Base-by-base conservation (phyloP, 2,888 invertebrate genomes). In the Allacma fusca region DNA sequence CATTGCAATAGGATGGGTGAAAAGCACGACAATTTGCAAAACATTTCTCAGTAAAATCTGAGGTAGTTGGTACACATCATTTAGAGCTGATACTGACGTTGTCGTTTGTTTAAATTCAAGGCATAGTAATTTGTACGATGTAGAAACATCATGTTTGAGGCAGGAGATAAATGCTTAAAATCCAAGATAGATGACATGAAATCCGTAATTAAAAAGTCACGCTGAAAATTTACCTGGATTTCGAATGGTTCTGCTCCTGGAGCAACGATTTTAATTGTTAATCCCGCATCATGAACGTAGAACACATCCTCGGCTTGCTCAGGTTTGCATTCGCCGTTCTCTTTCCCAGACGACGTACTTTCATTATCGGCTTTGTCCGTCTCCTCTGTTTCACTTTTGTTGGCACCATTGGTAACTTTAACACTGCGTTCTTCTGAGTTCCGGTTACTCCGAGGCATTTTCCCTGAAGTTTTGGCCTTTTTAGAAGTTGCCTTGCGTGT, bases 231-330 rank as follows among this genome's bases (percentile, higher is more conserved):
- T 88, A 93, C 94, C 89, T 97, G 97, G 85, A 98, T 94, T 85
- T 97, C 96, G 86, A 98, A 93, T 0, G 95, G 90, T 85, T 97
- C 97, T 13, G 94, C 90, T 0, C 95, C 95, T 13, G 97, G 97
- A 85, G 95, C 94, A 78, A 94, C 91, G 85, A 98, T 95, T 88
- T 96, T 95, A n/a, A 98, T 94, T 75, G 93, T 94, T 86, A 96
- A 95, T 70, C 96, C 95, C 89, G 93, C 90, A 86, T 97, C 96
- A 86, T 96, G 96, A 85, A 96, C 92, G 84, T 94, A 93, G 80
- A 95, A 93, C 75, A 95, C 92, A 87, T 94, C 93, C 78, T 93
- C 91, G 83, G 92, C 92, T 29, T 86, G 85, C 71, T 85, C 86
- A n/a, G 80, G 68, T 76, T 85, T 85, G 9, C 69, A 28, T 26